These are phyloP conservation scores for Hirundo rustica DNA, from an alignment of 2,797 vertebrate species.

Conservation along the genomic window DNA sequence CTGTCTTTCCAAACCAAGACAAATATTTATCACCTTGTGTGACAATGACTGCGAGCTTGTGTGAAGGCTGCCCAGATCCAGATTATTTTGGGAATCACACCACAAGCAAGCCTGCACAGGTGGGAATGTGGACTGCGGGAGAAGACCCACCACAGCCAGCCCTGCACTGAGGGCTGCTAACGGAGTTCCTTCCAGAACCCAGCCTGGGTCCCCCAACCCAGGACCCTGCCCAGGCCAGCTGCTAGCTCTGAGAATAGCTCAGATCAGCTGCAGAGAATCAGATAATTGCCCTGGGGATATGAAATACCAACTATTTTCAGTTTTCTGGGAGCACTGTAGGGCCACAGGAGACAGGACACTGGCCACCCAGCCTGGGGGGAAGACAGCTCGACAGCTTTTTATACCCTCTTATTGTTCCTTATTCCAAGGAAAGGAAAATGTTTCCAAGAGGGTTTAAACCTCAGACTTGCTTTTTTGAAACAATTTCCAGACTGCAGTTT, in stretches of 20 bases:
- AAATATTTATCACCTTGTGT: background rate
- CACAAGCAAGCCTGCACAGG: rapidly evolving
- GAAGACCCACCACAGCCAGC: rapidly evolving
- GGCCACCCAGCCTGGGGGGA: background rate
- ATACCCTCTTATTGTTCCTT: background rate
- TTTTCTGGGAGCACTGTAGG: background rate
- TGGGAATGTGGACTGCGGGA: rapidly evolving
- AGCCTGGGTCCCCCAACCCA: background rate
- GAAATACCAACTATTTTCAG: background rate
- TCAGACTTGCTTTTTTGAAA: background rate
- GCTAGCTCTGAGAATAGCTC: background rate
- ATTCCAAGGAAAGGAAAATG: background rate
- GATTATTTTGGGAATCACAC: background rate
- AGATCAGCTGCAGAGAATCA: slow-evolving; percentile 14
- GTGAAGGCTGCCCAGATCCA: background rate
- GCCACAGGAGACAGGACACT: background rate
- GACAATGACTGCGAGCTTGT: rapidly evolving
- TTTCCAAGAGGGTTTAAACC: background rate
- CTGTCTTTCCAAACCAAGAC: too few relatives aligned
- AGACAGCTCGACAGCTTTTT: background rate
- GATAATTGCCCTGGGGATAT: background rate
- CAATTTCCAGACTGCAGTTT: background rate
- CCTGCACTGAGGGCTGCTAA: background rate
- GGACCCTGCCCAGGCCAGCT: background rate
- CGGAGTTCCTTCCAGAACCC: background rate